A percentile compares a stretch with the other conserved stretches of the same genome.
Conservation (phyloP, 2,888 invertebrate genomes). For the Eueremaeus valkanovi region DNA sequence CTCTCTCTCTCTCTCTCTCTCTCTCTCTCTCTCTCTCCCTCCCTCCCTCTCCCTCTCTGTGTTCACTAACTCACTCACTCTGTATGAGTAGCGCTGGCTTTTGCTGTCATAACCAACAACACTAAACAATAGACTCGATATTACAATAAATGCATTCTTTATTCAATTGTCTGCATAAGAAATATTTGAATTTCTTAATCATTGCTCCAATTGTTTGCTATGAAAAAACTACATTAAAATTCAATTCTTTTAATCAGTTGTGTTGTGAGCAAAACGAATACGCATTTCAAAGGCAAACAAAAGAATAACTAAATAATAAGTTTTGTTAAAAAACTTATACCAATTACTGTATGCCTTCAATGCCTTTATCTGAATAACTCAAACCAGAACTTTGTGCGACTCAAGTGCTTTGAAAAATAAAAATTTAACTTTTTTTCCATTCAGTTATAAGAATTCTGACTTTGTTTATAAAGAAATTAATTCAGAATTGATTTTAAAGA, state of each 20-base stretch:
- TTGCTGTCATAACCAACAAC: constrained; percentile 33
- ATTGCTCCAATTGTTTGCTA: constrained; percentile 26
- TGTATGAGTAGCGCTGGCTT: constrained; percentile 18
- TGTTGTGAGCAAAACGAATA: neutral
- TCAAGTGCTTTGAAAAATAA: too few species aligned
- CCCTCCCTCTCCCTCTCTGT: too few species aligned
- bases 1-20: too few species aligned
- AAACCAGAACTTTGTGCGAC: too few species aligned
- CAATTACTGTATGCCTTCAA: neutral
- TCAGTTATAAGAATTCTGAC: too few species aligned
- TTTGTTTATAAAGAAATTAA: too few species aligned
- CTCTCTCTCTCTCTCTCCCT: too few species aligned
- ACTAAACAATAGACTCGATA: constrained; percentile 17
- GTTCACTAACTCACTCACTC: neutral
- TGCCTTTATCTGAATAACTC: too few species aligned
- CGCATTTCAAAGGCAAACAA: neutral
- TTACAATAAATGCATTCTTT: constrained; percentile 22
- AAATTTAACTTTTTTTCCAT: too few species aligned
- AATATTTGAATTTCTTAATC: constrained; percentile 36
- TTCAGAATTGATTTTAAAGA: too few species aligned
- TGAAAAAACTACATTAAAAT: neutral
- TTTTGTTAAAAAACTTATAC: constrained; percentile 3
- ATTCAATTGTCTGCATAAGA: constrained; percentile 27
- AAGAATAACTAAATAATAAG: constrained; percentile 13
- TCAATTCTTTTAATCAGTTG: neutral